These are phyloP conservation scores for Pantherophis alleghaniensis DNA, from an alignment of 2,797 vertebrate species.

Conservation along the genomic window DNA sequence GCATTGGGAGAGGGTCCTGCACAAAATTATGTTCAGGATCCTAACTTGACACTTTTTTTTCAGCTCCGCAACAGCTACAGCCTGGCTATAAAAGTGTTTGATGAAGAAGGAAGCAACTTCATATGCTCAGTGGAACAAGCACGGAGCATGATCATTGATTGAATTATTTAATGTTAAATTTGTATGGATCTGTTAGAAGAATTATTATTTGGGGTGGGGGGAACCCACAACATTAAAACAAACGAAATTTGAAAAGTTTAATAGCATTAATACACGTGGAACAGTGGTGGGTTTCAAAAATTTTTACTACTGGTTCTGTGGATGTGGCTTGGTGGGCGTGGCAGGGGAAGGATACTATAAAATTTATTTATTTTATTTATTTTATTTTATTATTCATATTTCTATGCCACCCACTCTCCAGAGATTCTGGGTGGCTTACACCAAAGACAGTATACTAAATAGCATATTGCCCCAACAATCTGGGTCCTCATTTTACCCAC, in stretches of 20 bases:
- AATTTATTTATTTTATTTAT: too few species aligned
- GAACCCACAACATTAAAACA: background rate
- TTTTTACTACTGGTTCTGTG: too few species aligned
- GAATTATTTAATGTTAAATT: background rate
- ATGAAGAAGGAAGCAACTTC: background rate
- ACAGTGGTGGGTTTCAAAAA: background rate
- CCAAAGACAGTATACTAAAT: too few species aligned
- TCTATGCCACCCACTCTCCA: too few species aligned
- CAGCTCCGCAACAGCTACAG: background rate
- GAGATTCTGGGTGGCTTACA: too few species aligned
- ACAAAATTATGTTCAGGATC: slow-evolving; percentile 23
- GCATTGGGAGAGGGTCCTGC: background rate
- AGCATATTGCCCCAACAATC: too few species aligned
- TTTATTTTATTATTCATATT: too few species aligned
- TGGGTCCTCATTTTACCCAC: too few species aligned
- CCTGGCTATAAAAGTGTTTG: background rate
- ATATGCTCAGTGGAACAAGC: background rate
- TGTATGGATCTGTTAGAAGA: background rate
- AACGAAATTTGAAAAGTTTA: background rate
- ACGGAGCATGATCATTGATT: background rate
- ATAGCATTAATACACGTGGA: background rate
- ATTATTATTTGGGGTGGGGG: background rate
- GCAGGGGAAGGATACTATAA: too few species aligned
- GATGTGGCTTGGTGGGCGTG: too few species aligned
- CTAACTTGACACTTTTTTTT: slow-evolving; percentile 5